Conservation (phyloP, 2,113 vertebrate species). For the Myotis davidii region DNA sequence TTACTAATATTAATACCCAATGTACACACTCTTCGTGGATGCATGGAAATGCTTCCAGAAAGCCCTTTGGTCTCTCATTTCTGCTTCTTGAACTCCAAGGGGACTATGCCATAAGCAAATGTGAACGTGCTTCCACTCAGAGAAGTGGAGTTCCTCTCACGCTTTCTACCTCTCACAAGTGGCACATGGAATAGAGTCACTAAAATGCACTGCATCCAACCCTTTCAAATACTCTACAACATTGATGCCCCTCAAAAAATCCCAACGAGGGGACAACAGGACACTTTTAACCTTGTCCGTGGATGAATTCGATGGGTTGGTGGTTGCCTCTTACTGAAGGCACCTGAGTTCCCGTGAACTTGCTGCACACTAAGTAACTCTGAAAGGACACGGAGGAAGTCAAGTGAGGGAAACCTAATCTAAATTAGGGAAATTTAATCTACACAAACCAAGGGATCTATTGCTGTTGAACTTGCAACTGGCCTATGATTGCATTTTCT, state of each 20-base stretch:
- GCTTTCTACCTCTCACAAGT: background rate
- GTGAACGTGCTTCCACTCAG: conserved; percentile 44
- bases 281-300: background rate
- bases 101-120: conserved; percentile 79
- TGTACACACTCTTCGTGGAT: conserved; percentile 71
- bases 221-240: background rate
- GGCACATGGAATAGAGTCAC: background rate
- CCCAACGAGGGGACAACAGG: background rate
- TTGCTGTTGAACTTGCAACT: background rate
- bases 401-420: background rate
- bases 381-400: background rate
- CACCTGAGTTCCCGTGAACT: background rate
- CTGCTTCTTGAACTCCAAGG: conserved; percentile 73
- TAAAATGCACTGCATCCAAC: background rate
- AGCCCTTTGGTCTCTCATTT: conserved; percentile 78
- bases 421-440: background rate
- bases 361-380: background rate
- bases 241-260: background rate
- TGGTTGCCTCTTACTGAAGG: background rate
- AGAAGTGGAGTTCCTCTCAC: conserved; percentile 50
- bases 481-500: background rate
- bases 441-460: background rate
- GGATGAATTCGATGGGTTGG: too few species aligned
- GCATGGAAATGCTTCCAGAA: conserved; percentile 73
- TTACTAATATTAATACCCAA: conserved; percentile 80